Conservation (phyloP, 2,797 vertebrate genomes). For the Buceros bicornis region DNA sequence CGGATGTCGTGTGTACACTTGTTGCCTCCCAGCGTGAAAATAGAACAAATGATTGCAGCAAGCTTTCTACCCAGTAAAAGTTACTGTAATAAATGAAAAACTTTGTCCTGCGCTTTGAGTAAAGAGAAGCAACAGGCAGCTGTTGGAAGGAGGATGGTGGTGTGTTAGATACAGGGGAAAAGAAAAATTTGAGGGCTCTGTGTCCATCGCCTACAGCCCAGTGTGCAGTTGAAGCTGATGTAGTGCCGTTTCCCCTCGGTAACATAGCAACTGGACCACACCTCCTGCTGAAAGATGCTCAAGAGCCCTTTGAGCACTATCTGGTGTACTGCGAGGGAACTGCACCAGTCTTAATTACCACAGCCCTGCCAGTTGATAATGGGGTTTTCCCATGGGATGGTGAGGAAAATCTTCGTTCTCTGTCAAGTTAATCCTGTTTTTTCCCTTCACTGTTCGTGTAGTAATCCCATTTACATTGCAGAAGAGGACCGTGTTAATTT, state of each 20-base stretch:
- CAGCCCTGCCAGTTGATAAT: background rate
- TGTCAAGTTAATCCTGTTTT: background rate
- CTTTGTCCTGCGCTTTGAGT: background rate
- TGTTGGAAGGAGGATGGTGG: background rate
- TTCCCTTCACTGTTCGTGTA: background rate
- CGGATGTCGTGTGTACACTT: conserved; percentile 16
- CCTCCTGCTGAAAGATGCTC: conserved; percentile 55
- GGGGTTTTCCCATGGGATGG: background rate
- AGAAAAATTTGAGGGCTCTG: background rate
- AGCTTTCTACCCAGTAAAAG: conserved; percentile 22
- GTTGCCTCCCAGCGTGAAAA: conserved; percentile 47
- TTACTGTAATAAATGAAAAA: background rate
- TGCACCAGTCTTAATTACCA: conserved; percentile 28
- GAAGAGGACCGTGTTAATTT: background rate
- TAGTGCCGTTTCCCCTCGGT: background rate
- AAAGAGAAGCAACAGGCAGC: background rate
- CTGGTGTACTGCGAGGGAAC: conserved; percentile 58
- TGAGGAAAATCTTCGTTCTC: background rate
- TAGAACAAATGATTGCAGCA: conserved; percentile 1
- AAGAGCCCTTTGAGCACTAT: conserved; percentile 63
- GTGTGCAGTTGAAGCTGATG: background rate
- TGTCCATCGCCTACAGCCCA: background rate
- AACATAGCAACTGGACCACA: conserved; percentile 60
- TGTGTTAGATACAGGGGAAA: background rate
- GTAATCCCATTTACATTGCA: background rate